Base-by-base conservation (phyloP, 1,140 invertebrate species). In the Manduca sexta region DNA sequence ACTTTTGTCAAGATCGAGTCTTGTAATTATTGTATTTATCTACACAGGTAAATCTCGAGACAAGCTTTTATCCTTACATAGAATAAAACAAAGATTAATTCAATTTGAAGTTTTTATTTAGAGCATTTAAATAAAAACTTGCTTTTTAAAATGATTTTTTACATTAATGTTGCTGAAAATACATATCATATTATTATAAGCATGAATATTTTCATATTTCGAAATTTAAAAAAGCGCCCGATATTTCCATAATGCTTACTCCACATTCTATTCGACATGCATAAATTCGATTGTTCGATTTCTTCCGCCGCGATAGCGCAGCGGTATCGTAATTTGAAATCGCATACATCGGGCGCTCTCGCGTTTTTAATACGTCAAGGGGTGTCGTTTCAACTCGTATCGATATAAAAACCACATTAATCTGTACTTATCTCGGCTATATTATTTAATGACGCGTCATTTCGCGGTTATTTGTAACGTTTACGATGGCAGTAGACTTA, bases 371-470 rank as follows among this genome's bases (percentile, higher is more conserved):
- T 69, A 66, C 62, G 57, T 60, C 50, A 56, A 64, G 67, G 78
- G 76, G 74, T 26, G 21, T 67, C 56, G 68, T 64, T 74, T 57
- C 43, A 64, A 74, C 50, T 49, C 60, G 54, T 63, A 72, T 80
- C 76, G 78, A 81, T 75, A 80, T 79, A 83, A 83, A 82, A 84
- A 72, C 60, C 66, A 67, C 77, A 84, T 83, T 84, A 83, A 84
- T 84, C 74, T 82, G 49, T 56, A 75, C 71, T 84, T 84, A 84
- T 84, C 81, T 83, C 45, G 64, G 48, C 54, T 47, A 66, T 79
- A 78, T 75, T 78, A 78, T 82, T 82, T 84, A 84, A 84, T 82
- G 81, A 76, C 56, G 69, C 75, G 70, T 60, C 73, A 61, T 80
- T 80, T 69, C 64, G 69, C 52, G 67, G 74, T 81, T 82, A 81